phyloP scores from a whole-genome alignment of 2,113 vertebrate genomes.

The Peucedramus taeniatus region DNA sequence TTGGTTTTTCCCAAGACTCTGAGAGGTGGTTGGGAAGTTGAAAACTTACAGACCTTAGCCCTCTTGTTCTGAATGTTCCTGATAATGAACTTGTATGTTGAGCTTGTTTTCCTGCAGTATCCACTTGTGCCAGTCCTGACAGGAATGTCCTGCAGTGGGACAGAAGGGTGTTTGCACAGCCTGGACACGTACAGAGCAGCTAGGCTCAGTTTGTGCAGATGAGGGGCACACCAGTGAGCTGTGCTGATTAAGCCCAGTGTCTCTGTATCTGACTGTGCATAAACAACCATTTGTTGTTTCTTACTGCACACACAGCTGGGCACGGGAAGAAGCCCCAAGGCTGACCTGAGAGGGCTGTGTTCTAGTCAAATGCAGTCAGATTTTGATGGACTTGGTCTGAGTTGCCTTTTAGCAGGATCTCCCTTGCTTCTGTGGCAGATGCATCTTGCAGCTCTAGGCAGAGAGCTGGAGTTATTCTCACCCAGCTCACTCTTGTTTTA shows the following conservation, averaged over 20 bases:
- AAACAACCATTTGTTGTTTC: background rate
- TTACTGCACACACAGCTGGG: background rate
- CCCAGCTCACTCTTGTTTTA: background rate
- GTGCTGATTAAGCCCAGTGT: background rate
- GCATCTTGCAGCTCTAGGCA: background rate
- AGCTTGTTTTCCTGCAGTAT: background rate
- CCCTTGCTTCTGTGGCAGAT: background rate
- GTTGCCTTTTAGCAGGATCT: background rate
- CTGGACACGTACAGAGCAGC: background rate
- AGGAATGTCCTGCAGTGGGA: background rate
- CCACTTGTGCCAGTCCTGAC: background rate
- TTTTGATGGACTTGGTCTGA: background rate
- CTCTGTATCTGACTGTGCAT: background rate
- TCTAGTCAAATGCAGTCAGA: background rate
- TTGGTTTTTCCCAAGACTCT: background rate
- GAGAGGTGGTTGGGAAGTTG: background rate
- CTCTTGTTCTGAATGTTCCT: background rate
- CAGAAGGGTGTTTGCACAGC: fast-evolving
- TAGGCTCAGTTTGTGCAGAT: background rate
- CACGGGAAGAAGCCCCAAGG: background rate
- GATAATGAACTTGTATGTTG: background rate
- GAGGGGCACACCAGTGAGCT: background rate
- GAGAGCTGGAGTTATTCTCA: background rate
- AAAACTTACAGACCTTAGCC: background rate
- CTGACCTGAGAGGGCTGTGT: background rate